A percentile compares a stretch with the other conserved stretches of the same genome.
Conservation (phyloP, 2,888 invertebrate genomes). For the Epinotia brunnichana region DNA sequence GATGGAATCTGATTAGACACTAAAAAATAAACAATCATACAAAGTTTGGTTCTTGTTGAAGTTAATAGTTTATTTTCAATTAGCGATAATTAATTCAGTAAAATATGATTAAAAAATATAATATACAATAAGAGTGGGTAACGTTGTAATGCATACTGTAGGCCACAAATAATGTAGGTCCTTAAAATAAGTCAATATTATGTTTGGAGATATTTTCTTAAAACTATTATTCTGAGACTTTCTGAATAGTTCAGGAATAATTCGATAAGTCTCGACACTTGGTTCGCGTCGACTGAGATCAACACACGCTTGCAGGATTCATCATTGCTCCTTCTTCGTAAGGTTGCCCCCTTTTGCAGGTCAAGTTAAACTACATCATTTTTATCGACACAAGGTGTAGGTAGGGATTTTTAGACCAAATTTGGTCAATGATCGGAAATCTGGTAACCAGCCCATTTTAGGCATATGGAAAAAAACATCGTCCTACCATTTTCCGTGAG, state of each 20-base stretch:
- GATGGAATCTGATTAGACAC: neutral
- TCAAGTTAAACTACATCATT: no score
- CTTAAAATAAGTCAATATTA: slow-evolving; percentile 27
- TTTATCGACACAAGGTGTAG: neutral
- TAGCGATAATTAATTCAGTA: slow-evolving; percentile 27
- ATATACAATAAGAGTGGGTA: slow-evolving; percentile 20
- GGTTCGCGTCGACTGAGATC: slow-evolving; percentile 6
- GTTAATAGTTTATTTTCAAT: slow-evolving; percentile 38
- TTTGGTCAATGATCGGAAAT: no score
- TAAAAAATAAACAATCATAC: neutral
- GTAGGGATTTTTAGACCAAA: no score
- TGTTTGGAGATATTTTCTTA: slow-evolving; percentile 24
- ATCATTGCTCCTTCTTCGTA: neutral
- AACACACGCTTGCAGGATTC: neutral
- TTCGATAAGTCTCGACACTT: slow-evolving; percentile 17
- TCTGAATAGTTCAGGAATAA: slow-evolving; percentile 22
- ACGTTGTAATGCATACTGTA: slow-evolving; percentile 29
- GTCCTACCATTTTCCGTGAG: no score
- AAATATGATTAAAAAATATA: slow-evolving; percentile 34
- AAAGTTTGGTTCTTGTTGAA: slow-evolving; percentile 15
- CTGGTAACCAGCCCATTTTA: no score
- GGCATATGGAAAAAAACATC: no score
- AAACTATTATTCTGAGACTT: slow-evolving; percentile 21
- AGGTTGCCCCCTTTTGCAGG: neutral
- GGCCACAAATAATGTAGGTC: slow-evolving; percentile 34